These are phyloP conservation scores for Leptinotarsa tumamoca DNA, from an alignment of 2,888 invertebrate genomes.

Conservation along the genomic window DNA sequence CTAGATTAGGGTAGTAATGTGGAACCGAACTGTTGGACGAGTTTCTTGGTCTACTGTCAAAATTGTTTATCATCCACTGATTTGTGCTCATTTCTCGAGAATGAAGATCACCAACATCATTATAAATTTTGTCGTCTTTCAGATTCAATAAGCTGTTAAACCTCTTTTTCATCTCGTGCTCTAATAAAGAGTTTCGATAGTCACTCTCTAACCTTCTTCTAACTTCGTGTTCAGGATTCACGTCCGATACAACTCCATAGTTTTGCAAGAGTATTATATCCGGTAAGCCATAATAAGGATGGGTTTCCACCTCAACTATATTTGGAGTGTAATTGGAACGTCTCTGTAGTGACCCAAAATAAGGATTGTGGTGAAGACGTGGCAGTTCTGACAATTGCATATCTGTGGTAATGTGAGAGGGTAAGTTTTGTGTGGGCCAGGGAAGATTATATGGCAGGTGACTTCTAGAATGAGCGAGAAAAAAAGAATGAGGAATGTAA, in stretches of 20 bases:
- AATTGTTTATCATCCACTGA: conserved; percentile 45
- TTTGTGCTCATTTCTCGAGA: conserved; percentile 49
- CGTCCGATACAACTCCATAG: conserved; percentile 51
- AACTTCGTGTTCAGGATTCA: conserved; percentile 36
- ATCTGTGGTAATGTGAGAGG: conserved; percentile 53
- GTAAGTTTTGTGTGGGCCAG: conserved; percentile 60
- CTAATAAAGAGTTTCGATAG: conserved; percentile 50
- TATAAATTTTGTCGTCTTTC: conserved; percentile 41
- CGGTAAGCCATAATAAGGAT: conserved; percentile 51
- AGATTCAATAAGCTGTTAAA: conserved; percentile 58
- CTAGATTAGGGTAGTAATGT: conserved; percentile 51
- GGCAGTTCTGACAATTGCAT: conserved; percentile 58
- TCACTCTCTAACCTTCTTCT: conserved; percentile 50
- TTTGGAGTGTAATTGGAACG: conserved; percentile 42
- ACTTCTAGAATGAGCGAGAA: conserved; percentile 61
- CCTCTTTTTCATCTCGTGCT: conserved; percentile 57
- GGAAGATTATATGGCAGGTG: conserved; percentile 62
- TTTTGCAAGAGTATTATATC: conserved; percentile 56
- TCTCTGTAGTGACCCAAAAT: conserved; percentile 51
- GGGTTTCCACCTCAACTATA: conserved; percentile 39
- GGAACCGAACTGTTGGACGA: conserved; percentile 29
- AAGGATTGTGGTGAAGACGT: conserved; percentile 46
- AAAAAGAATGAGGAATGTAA: conserved; percentile 43
- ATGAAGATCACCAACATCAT: conserved; percentile 35
- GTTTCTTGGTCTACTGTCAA: conserved; percentile 12